A percentile compares a stretch with the other conserved stretches of the same genome.
These are phyloP conservation scores for Xanthia icteritia DNA, from an alignment of 2,888 invertebrate species.

Conservation along the genomic window DNA sequence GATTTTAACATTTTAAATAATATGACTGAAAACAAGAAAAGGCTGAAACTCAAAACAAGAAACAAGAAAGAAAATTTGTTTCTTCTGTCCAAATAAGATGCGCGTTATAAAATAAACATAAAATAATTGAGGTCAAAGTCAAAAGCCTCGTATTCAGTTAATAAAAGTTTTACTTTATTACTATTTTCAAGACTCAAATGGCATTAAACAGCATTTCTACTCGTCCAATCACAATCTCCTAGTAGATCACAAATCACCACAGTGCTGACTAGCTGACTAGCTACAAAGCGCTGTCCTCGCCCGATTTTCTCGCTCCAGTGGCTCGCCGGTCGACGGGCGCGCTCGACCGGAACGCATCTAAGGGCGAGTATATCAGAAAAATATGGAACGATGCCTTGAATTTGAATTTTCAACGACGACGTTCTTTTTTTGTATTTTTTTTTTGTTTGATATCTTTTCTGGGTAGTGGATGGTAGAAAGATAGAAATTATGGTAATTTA, in stretches of 20 bases:
- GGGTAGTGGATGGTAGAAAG: neutral
- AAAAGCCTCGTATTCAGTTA: constrained; percentile 1
- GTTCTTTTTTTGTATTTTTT: neutral
- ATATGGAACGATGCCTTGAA: constrained; percentile 35
- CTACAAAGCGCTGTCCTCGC: constrained; percentile 48
- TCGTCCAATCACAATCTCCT: constrained; percentile 17
- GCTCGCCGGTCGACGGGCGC: constrained; percentile 34
- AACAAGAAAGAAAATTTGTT: neutral
- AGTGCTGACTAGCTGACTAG: constrained; percentile 40
- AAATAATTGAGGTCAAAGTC: no score
- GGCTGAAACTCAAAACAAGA: neutral
- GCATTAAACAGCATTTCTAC: constrained; percentile 3
- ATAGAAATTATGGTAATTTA: neutral
- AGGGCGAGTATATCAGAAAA: constrained; percentile 34
- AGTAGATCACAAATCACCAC: constrained; percentile 44
- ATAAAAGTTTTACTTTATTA: no score
- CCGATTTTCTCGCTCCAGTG: constrained; percentile 53
- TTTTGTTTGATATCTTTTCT: neutral
- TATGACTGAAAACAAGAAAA: no score
- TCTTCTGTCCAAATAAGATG: neutral
- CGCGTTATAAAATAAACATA: neutral
- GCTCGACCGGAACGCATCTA: constrained; percentile 44
- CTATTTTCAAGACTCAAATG: neutral
- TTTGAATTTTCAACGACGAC: constrained; percentile 25
- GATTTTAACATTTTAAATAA: no score